A percentile compares a stretch with the other conserved stretches of the same genome.
phyloP scores from a whole-genome alignment of 2,113 vertebrate species.

The Oryzias curvinotus region DNA sequence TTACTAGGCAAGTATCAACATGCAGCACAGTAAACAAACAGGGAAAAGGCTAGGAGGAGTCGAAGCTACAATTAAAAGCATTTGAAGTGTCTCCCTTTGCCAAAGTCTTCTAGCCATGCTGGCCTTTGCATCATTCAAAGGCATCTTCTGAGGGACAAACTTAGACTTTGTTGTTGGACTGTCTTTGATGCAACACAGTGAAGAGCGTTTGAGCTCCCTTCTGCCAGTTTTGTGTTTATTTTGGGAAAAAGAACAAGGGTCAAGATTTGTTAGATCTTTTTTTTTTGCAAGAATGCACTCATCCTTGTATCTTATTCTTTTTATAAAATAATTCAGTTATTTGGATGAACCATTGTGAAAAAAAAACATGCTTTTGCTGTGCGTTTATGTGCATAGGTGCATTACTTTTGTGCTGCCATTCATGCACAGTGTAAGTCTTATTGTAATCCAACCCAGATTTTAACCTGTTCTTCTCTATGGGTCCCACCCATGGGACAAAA shows the following conservation, averaged over 20 bases:
- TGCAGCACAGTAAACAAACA: slow-evolving; percentile 68
- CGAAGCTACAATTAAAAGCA: slow-evolving; percentile 71
- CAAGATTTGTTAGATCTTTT: background rate
- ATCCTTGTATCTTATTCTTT: background rate
- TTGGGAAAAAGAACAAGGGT: slow-evolving; percentile 25
- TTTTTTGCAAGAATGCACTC: background rate
- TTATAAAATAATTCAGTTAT: background rate
- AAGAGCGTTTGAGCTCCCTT: slow-evolving; percentile 37
- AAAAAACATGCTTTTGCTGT: too few species aligned
- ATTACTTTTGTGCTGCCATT: too few species aligned
- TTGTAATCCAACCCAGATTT: too few species aligned
- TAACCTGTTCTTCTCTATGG: too few species aligned
- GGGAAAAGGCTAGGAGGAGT: slow-evolving; percentile 36
- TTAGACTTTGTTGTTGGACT: slow-evolving; percentile 32
- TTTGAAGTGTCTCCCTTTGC: slow-evolving; percentile 57
- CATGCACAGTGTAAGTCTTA: too few species aligned
- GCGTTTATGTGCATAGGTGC: too few species aligned
- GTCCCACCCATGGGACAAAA: too few species aligned
- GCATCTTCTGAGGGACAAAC: slow-evolving; percentile 38
- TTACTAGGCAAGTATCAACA: slow-evolving; percentile 61
- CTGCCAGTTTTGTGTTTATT: slow-evolving; percentile 17
- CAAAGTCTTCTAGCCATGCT: slow-evolving; percentile 43
- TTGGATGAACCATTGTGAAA: background rate
- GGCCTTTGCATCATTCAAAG: slow-evolving; percentile 33
- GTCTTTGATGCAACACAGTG: slow-evolving; percentile 68